phyloP scores from a whole-genome alignment of 2,888 invertebrate genomes.

The Lasiommata megera region DNA sequence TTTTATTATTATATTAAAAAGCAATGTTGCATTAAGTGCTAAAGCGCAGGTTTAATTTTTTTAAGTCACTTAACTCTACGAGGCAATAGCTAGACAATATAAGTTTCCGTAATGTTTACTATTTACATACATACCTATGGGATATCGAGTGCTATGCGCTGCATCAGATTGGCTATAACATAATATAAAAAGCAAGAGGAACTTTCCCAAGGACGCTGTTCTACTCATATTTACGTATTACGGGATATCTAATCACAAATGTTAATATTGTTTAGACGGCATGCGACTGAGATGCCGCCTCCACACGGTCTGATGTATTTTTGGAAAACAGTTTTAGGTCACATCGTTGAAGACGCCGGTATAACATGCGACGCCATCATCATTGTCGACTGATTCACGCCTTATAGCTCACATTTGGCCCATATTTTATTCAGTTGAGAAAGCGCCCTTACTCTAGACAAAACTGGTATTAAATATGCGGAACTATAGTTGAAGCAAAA shows the following conservation, averaged over 20 bases:
- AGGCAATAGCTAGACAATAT: not conserved
- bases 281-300: conserved; percentile 53
- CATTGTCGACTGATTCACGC: conserved; percentile 33
- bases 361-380: conserved; percentile 36
- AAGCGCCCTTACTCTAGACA: too few species aligned
- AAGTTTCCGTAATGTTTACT: not conserved
- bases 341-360: conserved; percentile 46
- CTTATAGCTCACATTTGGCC: conserved; percentile 6
- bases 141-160: conserved; percentile 45
- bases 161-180: conserved; percentile 33
- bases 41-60: too few species aligned
- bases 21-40: not conserved
- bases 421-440: not conserved
- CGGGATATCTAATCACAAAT: conserved; percentile 27
- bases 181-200: conserved; percentile 40
- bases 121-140: conserved; percentile 51
- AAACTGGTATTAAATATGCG: not conserved
- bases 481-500: not conserved
- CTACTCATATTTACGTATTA: conserved; percentile 32
- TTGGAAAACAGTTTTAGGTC: conserved; percentile 78
- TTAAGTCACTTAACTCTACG: not conserved
- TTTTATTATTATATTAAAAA: too few species aligned
- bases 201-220: conserved; percentile 39
- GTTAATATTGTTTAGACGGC: conserved; percentile 42
- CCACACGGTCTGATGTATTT: conserved; percentile 69